phyloP scores from a whole-genome alignment of 2,888 invertebrate genomes.

The Fissipunctia ypsillon region DNA sequence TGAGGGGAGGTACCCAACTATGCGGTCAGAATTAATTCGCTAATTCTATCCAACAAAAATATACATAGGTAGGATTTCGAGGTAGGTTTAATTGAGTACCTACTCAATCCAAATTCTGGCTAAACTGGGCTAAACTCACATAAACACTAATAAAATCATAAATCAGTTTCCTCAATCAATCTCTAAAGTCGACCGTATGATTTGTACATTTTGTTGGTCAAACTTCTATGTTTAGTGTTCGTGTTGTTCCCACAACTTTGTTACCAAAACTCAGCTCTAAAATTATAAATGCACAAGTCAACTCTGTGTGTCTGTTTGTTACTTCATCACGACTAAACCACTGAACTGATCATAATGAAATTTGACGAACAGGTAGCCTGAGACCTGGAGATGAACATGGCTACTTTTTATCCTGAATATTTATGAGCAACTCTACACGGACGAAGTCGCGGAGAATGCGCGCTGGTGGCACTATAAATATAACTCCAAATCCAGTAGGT shows the following conservation, averaged over 20 bases:
- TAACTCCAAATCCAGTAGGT: not conserved
- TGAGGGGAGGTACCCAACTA: not conserved
- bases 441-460: not conserved
- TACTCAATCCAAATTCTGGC: not conserved
- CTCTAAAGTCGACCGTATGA: not conserved
- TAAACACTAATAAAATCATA: not conserved
- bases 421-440: not conserved
- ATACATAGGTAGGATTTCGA: not conserved
- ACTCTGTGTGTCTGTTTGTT: not conserved
- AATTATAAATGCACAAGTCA: not conserved
- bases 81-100: not conserved
- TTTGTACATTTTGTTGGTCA: not conserved
- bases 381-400: not conserved
- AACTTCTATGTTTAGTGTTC: constrained; percentile 1
- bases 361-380: not conserved
- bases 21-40: not conserved
- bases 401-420: not conserved
- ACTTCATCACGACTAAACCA: not conserved
- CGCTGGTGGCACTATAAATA: not conserved
- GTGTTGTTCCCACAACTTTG: not conserved
- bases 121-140: not conserved
- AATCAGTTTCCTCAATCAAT: not conserved
- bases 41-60: not conserved
- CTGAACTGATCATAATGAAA: not conserved
- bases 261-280: not conserved